Percentiles rank a stretch among this genome's conserved stretches.
Conservation (phyloP, 30 jellyfish, hydroid and myxozoan species). For the Aurelia aurita complex sp. Pacific region DNA sequence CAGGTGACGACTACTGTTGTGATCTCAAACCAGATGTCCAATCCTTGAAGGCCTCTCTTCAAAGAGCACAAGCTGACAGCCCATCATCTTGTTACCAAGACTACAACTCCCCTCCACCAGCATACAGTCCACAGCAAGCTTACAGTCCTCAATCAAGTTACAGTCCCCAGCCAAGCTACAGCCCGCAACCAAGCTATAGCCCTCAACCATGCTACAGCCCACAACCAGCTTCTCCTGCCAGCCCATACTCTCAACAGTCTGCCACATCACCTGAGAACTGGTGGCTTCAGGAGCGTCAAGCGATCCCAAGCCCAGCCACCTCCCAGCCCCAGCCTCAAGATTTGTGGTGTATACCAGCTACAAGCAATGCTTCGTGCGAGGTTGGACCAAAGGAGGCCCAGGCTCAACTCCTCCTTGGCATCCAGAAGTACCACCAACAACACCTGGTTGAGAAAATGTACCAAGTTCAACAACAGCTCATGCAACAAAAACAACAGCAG, state of each 20-base stretch:
- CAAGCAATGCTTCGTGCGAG: slow-evolving; percentile 25
- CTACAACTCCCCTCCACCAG: neutral
- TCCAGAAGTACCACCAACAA: slow-evolving; percentile 92
- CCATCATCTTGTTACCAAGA: slow-evolving; percentile 69
- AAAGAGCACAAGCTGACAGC: slow-evolving; percentile 57
- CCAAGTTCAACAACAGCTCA: slow-evolving; percentile 88
- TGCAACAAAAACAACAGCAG: slow-evolving; percentile 87
- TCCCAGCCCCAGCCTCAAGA: slow-evolving; percentile 64
- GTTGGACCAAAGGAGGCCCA: slow-evolving; percentile 56
- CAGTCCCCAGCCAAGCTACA: slow-evolving; percentile 45
- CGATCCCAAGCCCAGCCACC: slow-evolving; percentile 31
- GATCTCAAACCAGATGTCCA: slow-evolving; percentile 85
- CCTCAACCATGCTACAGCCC: slow-evolving; percentile 45
- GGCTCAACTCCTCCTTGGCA: slow-evolving; percentile 70
- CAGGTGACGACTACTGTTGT: slow-evolving; percentile 77
- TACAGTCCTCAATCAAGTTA: slow-evolving; percentile 23
- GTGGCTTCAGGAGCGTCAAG: slow-evolving; percentile 82
- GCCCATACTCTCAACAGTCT: slow-evolving; percentile 81
- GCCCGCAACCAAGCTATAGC: slow-evolving; percentile 45
- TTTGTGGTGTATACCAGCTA: slow-evolving; percentile 62
- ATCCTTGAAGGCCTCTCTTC: slow-evolving; percentile 69
- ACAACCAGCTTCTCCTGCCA: slow-evolving; percentile 72
- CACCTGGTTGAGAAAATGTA: slow-evolving; percentile 92
- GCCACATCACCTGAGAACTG: slow-evolving; percentile 92
- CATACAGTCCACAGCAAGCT: too few relatives aligned